Evolutionary conservation across 2,113 vertebrate species (phyloP), one percentile per base, ranked within the genome.

Genomic region (Aythya baeri): DNA sequence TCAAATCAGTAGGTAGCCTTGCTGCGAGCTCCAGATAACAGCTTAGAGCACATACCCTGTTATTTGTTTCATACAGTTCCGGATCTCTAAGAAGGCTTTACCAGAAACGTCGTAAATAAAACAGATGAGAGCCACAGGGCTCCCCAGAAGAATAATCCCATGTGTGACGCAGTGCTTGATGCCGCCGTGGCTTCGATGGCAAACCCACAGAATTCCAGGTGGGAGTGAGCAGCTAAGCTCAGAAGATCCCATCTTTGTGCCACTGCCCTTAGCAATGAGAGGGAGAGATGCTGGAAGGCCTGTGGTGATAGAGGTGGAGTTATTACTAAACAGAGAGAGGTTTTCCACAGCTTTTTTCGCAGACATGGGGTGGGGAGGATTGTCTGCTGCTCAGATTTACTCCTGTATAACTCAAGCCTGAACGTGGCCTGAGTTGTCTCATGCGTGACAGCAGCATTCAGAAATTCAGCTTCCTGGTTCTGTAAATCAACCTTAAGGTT

Each of bases 171-270:
- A 26, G 17, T 13, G 6, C 41, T 26, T 55, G 63, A 15, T 55
- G 71, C 46, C 3, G 0, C 3, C 2, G 1, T 36, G 23, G 41
- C 23, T 36, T 5, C 1, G 70, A 6, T 18, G 62, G 49, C 75
- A 54, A 52, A n/a, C 4, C 13, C 61, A 9, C 29, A 49, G n/a
- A n/a, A 5, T n/a, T 14, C 46, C n/a, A 7, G 23, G 25, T 5
- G 20, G 36, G 31, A 75, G 25, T 13, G 8, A 36, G 41, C 57
- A 46, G 72, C 27, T 31, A 54, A 62, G 46, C n/a, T 74, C 67
- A 18, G 32, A 70, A 50, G 32, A 70, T 23, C 32, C 43, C 32
- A 23, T 4, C 44, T 54, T 26, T 25, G 3, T 23, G 59, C 44
- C 52, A 23, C 1, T 61, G 52, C 23, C 38, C 13, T 46, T 23